These are phyloP conservation scores for Vipera ursinii DNA, from an alignment of 2,797 vertebrate species.

Conservation along the genomic window DNA sequence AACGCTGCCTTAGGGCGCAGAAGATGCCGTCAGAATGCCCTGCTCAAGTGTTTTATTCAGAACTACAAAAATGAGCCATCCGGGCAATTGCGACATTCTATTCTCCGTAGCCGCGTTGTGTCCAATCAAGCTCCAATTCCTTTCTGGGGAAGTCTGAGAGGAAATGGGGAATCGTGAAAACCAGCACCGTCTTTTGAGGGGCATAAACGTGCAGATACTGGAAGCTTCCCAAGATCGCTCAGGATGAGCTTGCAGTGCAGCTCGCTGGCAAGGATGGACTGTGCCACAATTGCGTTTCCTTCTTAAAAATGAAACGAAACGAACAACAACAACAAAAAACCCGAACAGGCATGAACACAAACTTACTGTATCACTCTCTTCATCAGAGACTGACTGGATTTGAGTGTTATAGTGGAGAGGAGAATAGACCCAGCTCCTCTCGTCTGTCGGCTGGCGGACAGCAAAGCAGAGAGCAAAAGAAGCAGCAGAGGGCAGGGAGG, in stretches of 20 bases:
- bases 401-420: conserved; percentile 96
- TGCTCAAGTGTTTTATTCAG: neutral
- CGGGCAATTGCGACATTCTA: neutral
- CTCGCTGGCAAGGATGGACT: neutral
- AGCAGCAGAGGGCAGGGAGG: conserved; percentile 68
- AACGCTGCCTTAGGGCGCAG: neutral
- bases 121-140: neutral
- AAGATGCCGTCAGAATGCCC: neutral
- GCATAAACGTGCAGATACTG: too few species aligned
- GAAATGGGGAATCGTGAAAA: neutral
- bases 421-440: conserved; percentile 99
- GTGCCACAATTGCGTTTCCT: neutral
- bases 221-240: neutral
- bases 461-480: conserved; percentile 69
- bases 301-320: neutral
- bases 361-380: conserved; percentile 99
- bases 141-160: neutral
- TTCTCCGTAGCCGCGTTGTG: neutral
- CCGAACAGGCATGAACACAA: conserved; percentile 37
- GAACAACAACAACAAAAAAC: accelerated
- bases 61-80: neutral
- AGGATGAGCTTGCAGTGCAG: neutral
- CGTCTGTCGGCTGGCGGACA: conserved; percentile 91
- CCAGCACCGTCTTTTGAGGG: neutral
- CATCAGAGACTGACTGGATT: conserved; percentile 87